A percentile compares a stretch with the other conserved stretches of the same genome.
Conservation (phyloP, 2,113 vertebrate species). For the Scartelaos histophorus region DNA sequence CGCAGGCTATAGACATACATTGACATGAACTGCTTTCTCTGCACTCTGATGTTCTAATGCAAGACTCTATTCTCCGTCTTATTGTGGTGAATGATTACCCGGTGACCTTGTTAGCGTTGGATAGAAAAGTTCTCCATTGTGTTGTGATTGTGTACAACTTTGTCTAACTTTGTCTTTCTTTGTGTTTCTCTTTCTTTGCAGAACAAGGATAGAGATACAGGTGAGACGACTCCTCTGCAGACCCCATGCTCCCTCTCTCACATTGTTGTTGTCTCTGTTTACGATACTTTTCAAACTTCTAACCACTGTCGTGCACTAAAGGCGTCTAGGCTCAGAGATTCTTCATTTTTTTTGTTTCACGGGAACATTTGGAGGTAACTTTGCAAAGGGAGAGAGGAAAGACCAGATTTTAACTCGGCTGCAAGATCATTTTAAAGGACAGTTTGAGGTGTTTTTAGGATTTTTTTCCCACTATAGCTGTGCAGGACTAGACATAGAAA, state of each 20-base stretch:
- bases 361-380: not conserved
- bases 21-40: not conserved
- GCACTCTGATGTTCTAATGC: not conserved
- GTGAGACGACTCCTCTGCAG: slow-evolving; percentile 70
- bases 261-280: not conserved
- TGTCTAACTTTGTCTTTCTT: slow-evolving; percentile 13
- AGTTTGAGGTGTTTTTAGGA: not conserved
- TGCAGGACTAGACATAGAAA: too few species aligned
- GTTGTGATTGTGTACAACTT: not conserved
- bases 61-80: not conserved
- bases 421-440: not conserved
- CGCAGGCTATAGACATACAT: not conserved
- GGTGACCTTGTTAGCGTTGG: not conserved
- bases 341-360: not conserved
- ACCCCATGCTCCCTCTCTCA: not conserved
- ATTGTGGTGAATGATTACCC: slow-evolving; percentile 1
- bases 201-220: slow-evolving; percentile 84
- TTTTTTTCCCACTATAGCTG: too few species aligned
- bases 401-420: not conserved
- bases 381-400: slow-evolving; percentile 6
- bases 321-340: not conserved
- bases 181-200: slow-evolving; percentile 56
- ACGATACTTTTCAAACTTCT: not conserved
- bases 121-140: slow-evolving; percentile 10
- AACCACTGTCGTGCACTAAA: not conserved